Evolutionary conservation across 2,797 vertebrate species (phyloP).

Genomic region (Cossypha niveicapilla): DNA sequence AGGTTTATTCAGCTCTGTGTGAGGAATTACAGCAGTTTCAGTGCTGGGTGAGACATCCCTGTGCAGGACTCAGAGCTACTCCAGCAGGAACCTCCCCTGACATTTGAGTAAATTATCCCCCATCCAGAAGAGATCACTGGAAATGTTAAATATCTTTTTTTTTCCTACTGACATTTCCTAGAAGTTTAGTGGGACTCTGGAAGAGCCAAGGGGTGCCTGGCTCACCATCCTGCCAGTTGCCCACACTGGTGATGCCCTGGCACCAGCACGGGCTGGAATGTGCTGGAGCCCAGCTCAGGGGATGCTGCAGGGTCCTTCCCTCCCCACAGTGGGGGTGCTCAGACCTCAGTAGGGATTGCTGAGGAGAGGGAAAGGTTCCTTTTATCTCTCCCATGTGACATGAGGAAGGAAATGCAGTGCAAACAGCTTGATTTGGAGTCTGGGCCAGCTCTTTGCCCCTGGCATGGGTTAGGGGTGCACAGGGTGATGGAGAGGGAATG

Average conservation of each 20-base stretch:
- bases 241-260: accelerated
- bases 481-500: not conserved
- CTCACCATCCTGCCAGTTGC: accelerated
- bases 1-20: accelerated
- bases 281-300: accelerated
- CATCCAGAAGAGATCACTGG: not conserved
- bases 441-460: not conserved
- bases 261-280: accelerated
- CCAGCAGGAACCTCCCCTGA: not conserved
- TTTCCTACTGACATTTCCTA: conserved; percentile 43
- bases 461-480: not conserved
- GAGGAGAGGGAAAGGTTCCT: not conserved
- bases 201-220: not conserved
- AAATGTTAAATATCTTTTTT: not conserved
- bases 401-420: not conserved
- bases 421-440: not conserved
- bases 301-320: not conserved
- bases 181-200: not conserved
- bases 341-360: accelerated
- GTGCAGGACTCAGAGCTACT: accelerated
- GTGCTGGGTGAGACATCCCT: not conserved
- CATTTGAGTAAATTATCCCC: conserved; percentile 46
- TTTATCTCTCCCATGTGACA: too few relatives aligned
- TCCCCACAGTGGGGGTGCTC: accelerated
- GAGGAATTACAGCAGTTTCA: not conserved